These are phyloP conservation scores for Philereme transversata DNA, from an alignment of 2,888 invertebrate genomes.

Conservation along the genomic window DNA sequence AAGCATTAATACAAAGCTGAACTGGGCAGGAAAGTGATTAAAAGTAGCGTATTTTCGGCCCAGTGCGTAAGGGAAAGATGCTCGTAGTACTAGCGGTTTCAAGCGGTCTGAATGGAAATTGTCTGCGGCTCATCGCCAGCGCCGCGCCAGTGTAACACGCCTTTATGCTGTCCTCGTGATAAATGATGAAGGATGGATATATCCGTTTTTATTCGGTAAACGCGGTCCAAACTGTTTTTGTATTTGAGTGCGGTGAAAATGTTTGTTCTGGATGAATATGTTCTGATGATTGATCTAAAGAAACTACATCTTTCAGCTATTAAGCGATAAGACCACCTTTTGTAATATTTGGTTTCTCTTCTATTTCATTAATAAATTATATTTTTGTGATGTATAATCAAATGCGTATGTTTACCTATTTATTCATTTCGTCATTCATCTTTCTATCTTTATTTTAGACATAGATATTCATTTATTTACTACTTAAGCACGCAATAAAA, in stretches of 20 bases:
- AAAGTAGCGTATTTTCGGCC: not conserved
- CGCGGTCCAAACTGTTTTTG: not conserved
- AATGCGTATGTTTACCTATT: too few species aligned
- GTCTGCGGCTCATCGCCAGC: conserved; percentile 30
- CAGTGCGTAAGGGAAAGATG: conserved; percentile 34
- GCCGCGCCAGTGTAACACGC: conserved; percentile 28
- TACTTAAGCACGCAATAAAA: too few species aligned
- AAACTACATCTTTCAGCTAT: too few species aligned
- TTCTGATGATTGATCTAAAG: not conserved
- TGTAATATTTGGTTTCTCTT: too few species aligned
- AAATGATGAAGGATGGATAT: conserved; percentile 36
- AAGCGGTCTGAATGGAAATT: conserved; percentile 49
- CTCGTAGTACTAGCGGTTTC: conserved; percentile 35
- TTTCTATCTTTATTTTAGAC: too few species aligned
- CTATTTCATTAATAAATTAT: too few species aligned
- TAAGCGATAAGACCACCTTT: too few species aligned
- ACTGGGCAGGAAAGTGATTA: too few species aligned
- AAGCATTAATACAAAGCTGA: too few species aligned
- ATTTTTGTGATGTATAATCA: too few species aligned
- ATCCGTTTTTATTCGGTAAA: conserved; percentile 16
- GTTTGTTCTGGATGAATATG: not conserved
- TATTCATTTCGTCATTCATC: too few species aligned
- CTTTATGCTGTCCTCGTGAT: conserved; percentile 38
- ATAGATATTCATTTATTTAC: too few species aligned
- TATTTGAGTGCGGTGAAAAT: not conserved